Conservation (phyloP, 2,888 invertebrate species). For the Sussaba pulchella region DNA sequence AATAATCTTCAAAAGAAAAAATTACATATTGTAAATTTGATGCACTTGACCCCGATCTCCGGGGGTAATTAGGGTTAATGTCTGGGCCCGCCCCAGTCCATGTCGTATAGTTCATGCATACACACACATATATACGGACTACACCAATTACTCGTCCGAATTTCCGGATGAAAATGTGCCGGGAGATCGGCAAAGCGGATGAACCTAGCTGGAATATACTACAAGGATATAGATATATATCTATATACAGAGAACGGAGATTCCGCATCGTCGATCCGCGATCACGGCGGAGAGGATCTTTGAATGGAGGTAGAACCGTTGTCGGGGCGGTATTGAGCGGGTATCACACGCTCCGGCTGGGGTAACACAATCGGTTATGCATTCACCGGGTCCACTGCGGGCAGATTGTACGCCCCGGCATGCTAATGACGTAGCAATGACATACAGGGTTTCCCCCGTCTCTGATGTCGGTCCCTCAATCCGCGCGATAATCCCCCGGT, state of each 20-base stretch:
- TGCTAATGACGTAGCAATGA: conserved; percentile 67
- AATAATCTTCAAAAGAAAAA: neutral
- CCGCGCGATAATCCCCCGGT: conserved; percentile 12
- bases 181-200: neutral
- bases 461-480: conserved; percentile 14
- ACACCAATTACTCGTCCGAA: conserved; percentile 25
- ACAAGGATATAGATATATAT: neutral
- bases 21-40: neutral
- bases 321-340: conserved; percentile 6
- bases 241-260: conserved; percentile 17
- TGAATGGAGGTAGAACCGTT: conserved; percentile 17
- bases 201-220: conserved; percentile 7
- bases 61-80: neutral
- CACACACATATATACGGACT: neutral
- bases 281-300: conserved; percentile 34
- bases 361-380: conserved; percentile 56
- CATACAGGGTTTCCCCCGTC: conserved; percentile 54
- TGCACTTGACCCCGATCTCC: neutral
- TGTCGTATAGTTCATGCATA: neutral
- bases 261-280: conserved; percentile 42
- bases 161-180: conserved; percentile 23
- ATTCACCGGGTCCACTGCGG: conserved; percentile 22
- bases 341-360: conserved; percentile 26
- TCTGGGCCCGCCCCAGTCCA: neutral
- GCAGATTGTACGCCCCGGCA: conserved; percentile 54